Base-by-base conservation (phyloP, 2,797 vertebrate species). In the Catamblyrhynchus diadema region DNA sequence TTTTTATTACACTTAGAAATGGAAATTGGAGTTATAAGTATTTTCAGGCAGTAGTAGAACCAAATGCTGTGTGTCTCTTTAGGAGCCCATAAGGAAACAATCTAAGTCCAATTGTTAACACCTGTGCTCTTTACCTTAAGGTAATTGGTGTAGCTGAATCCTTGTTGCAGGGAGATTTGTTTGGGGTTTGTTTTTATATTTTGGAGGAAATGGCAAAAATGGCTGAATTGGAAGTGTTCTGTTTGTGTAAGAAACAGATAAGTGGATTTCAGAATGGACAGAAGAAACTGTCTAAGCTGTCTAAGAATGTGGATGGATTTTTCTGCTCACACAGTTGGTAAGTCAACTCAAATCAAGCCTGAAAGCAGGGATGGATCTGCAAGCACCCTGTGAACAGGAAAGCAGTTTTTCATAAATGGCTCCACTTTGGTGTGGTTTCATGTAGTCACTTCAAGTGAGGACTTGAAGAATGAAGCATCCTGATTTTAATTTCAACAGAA, bases 181-280 rank as follows among this genome's bases (percentile, higher is more conserved):
- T 28, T 32, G 30, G 8, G 0, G 0, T 13, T 33, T 57, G 42
- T 15, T 64, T 73, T 14, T 23, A 2, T 44, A 2, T 35, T 82
- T 37, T 39, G 19, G 16, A 45, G 19, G 14, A 37, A 74, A 32
- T 15, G 3, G 5, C 2, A 64, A 48, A 78, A 47, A 32, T 12
- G 27, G 13, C 1, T 19, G n/a, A 53, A 13, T 4, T 85, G 12
- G 19, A 45, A 80, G 18, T 4, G 3, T n/a, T 19, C 7, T 53
- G 19, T 28, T 80, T 0, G 0, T 23, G 3, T 42, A 25, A 82
- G 59, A 62, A 66, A 32, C 12, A 51, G 69, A 14, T 30, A 80
- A 61, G 4, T 0, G 2, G 9, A 24, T 27, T 37, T 69, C n/a
- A 51, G 44, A 77, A 64, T 27, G 57, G n/a, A 15, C 19, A 62